Percentiles rank a stretch among this genome's conserved stretches.
Evolutionary conservation across 92 coral and sea anemone genomes (phyloP).

Genomic region (Epizoanthus scotinus): DNA sequence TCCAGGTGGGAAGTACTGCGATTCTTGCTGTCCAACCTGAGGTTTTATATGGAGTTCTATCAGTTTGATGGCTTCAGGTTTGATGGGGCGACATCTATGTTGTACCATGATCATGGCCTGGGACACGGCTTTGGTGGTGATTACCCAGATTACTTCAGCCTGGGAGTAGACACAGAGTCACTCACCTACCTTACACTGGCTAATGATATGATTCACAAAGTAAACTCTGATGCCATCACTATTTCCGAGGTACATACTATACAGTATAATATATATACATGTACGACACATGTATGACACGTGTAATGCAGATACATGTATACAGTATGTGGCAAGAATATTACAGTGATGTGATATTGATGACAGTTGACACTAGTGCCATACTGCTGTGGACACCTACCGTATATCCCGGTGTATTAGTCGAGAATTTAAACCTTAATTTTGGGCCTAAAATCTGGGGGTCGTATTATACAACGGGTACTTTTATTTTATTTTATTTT

Average conservation of each 20-base stretch:
- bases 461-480: too few relatives aligned
- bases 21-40: constrained; percentile 89
- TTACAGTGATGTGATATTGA: not conserved
- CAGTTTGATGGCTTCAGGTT: constrained; percentile 98
- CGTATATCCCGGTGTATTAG: too few relatives aligned
- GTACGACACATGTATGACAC: too few relatives aligned
- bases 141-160: constrained; percentile 91
- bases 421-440: too few relatives aligned
- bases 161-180: constrained; percentile 97
- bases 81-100: constrained; percentile 98
- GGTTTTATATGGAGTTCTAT: constrained; percentile 91
- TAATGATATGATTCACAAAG: constrained; percentile 90
- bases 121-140: constrained; percentile 99
- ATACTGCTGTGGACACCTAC: too few relatives aligned
- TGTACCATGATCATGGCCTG: constrained; percentile 96
- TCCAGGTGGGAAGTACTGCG: constrained; percentile 94
- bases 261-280: not conserved
- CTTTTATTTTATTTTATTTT: too few relatives aligned
- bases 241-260: constrained; percentile 83
- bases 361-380: too few relatives aligned
- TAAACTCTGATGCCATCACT: constrained; percentile 79
- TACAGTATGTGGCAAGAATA: too few relatives aligned
- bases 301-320: not conserved
- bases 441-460: too few relatives aligned
- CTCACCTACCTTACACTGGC: constrained; percentile 92